phyloP scores from a whole-genome alignment of 92 coral and sea anemone species.

The Zoanthus gigantus region DNA sequence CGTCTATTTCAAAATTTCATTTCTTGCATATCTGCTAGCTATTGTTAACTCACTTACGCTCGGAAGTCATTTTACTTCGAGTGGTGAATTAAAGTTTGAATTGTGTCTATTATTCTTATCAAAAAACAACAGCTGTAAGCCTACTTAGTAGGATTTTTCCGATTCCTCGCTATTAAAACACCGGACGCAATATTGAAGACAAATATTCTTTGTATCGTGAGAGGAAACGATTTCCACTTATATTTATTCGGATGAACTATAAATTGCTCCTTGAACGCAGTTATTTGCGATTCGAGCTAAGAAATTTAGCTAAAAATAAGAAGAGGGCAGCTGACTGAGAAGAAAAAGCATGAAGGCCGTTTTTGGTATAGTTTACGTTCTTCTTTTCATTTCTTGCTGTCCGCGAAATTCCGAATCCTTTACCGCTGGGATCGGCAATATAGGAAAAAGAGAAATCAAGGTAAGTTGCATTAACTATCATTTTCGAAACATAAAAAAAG shows the following conservation, averaged over 20 bases:
- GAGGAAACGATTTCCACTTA: slow-evolving; percentile 29
- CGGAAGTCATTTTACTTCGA: slow-evolving; percentile 43
- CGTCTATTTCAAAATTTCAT: slow-evolving; percentile 2
- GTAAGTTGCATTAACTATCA: neutral
- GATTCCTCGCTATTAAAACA: slow-evolving; percentile 3
- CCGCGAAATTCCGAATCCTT: slow-evolving; percentile 46
- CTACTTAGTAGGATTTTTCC: neutral
- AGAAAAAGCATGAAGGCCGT: slow-evolving; percentile 9
- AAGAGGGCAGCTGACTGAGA: neutral
- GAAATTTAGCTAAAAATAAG: slow-evolving; percentile 1
- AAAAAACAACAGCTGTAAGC: neutral
- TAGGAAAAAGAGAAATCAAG: slow-evolving; percentile 38
- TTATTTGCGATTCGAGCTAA: slow-evolving; percentile 26
- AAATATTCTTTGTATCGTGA: slow-evolving; percentile 23
- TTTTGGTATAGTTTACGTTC: slow-evolving; percentile 1
- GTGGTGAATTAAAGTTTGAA: slow-evolving; percentile 29
- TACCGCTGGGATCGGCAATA: slow-evolving; percentile 45
- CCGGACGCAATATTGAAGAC: slow-evolving; percentile 43
- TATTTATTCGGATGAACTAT: slow-evolving; percentile 18
- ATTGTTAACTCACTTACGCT: slow-evolving; percentile 30
- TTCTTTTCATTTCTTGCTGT: slow-evolving; percentile 19
- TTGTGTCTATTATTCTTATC: neutral
- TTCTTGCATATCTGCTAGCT: slow-evolving; percentile 15
- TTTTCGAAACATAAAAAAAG: neutral
- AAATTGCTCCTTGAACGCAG: neutral